Conservation (phyloP, 2,797 vertebrate species). For the Neoniphon sammara region DNA sequence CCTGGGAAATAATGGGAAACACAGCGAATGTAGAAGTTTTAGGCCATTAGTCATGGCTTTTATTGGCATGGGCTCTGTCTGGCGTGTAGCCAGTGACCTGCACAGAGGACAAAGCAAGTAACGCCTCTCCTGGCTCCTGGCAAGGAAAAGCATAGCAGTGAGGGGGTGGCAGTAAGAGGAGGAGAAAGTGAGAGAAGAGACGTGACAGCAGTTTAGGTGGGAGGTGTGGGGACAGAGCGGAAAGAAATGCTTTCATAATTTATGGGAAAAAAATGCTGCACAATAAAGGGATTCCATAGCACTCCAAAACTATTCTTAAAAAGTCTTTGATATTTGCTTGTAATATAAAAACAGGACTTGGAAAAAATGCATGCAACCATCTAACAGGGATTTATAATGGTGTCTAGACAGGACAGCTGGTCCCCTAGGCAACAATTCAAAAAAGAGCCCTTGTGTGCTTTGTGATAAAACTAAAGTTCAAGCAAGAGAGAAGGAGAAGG, state of each 20-base stretch:
- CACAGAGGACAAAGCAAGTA: conserved; percentile 80
- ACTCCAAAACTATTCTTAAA: conserved; percentile 37
- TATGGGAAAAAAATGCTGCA: not conserved
- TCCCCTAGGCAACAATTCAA: conserved; percentile 21
- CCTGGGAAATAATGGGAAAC: conserved; percentile 79
- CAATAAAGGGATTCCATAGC: not conserved
- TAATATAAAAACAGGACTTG: conserved; percentile 25
- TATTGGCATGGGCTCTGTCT: conserved; percentile 78
- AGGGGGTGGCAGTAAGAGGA: conserved; percentile 58
- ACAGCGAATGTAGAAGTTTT: conserved; percentile 79
- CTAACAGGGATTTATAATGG: conserved; percentile 49
- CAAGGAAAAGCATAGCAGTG: conserved; percentile 55
- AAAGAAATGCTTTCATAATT: conserved; percentile 68
- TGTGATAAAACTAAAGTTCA: conserved; percentile 25
- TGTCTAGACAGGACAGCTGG: conserved; percentile 52
- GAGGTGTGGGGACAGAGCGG: conserved; percentile 53
- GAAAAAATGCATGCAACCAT: conserved; percentile 43
- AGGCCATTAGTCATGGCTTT: conserved; percentile 80
- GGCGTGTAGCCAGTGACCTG: conserved; percentile 77
- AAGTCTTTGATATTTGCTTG: conserved; percentile 11
- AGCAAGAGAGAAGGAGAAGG: not conserved
- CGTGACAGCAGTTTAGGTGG: conserved; percentile 56
- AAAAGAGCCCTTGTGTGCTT: conserved; percentile 13
- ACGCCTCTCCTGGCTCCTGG: conserved; percentile 77
- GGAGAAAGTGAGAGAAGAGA: conserved; percentile 60